phyloP scores from a whole-genome alignment of 2,888 invertebrate species.

The Drosophila villosipedis region DNA sequence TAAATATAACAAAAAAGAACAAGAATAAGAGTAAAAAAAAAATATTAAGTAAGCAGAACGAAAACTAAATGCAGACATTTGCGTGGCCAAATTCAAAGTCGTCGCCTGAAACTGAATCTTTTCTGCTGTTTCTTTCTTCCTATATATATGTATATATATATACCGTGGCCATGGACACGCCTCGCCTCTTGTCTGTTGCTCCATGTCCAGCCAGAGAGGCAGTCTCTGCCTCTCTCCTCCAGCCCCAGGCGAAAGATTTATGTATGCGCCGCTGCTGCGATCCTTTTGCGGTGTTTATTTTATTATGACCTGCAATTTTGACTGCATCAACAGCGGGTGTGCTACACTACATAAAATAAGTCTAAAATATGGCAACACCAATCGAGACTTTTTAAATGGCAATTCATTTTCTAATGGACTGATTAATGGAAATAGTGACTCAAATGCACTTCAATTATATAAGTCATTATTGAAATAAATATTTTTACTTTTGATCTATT shows the following conservation, averaged over 20 bases:
- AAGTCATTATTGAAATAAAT: not conserved
- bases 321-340: not conserved
- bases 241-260: constrained; percentile 64
- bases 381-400: not conserved
- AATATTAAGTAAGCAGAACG: constrained; percentile 39
- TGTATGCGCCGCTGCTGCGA: constrained; percentile 60
- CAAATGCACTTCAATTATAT: not conserved
- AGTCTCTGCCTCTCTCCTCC: constrained; percentile 23
- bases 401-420: not conserved
- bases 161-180: constrained; percentile 56
- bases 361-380: not conserved
- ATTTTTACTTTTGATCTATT: not conserved
- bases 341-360: not conserved
- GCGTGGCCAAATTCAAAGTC: constrained; percentile 74
- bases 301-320: constrained; percentile 50
- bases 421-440: not conserved
- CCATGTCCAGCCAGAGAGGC: constrained; percentile 21
- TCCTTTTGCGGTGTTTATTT: constrained; percentile 67
- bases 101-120: constrained; percentile 33
- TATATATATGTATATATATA: constrained; percentile 16
- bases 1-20: constrained; percentile 28
- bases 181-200: constrained; percentile 56
- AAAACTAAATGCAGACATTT: constrained; percentile 64
- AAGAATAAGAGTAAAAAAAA: not conserved
- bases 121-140: constrained; percentile 21